Evolutionary conservation across 1,140 invertebrate genomes (phyloP), one percentile per base, ranked within the genome.

Genomic region (Ceratitis capitata): DNA sequence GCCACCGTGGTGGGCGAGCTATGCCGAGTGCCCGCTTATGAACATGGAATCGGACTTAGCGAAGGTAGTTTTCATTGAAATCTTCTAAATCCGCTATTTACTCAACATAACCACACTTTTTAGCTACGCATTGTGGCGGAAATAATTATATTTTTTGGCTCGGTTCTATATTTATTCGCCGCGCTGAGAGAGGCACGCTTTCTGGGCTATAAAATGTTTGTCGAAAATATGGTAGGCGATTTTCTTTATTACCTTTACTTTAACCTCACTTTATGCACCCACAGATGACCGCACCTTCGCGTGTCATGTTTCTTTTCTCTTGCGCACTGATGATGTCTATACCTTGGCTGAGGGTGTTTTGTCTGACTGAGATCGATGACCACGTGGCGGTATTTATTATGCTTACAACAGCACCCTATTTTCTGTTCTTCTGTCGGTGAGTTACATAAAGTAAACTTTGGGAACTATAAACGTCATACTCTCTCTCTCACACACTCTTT

Each of bases 401-500:
- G 95, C 92, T 99, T 0, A 97, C 97, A 3, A 99, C 98, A 26
- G 97, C 98, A 9, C 97, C 98, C 0, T 99, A 99, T 92, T 99
- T 99, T 92, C 93, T 99, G n/a, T 99, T 99, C 92, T 99, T 99
- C 92, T 99, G 98, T 93, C 95, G 97, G 97, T 97, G 87, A 64
- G 74, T 69, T 64, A 29, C 5, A 4, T 7, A 0, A 64, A 64
- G 35, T 12, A 9, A 1, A 45, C 26, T 10, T 9, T 7, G n/a
- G 10, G 3, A 23, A 0, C 2, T 23, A 3, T 47, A 2, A 2
- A 26, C 42, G n/a, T n/a, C n/a, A n/a, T n/a, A 51, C 6, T 82
- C 47, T n/a, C n/a, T n/a, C n/a, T n/a, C n/a, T n/a, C n/a, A n/a
- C n/a, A n/a, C 19, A 3, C 61, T 3, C 90, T 92, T 93, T 85